Evolutionary conservation across 1,140 invertebrate genomes (phyloP).

Genomic region (Cotesia vestalis): DNA sequence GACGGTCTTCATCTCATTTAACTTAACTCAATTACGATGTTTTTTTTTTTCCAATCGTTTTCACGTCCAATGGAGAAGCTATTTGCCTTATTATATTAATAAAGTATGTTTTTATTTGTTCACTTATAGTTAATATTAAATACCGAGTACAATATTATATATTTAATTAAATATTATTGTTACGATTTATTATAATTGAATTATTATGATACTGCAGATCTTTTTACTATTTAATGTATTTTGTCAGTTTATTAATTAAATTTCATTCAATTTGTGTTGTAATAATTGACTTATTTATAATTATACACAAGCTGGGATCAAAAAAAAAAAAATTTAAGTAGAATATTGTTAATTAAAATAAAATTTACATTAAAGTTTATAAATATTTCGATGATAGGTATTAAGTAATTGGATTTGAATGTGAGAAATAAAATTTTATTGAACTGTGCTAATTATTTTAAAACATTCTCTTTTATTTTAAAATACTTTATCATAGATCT

Average conservation of each 20-base stretch:
- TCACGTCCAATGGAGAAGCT: conserved; percentile 1
- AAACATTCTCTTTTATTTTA: conserved; percentile 12
- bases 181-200: neutral
- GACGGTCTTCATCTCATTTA: conserved; percentile 11
- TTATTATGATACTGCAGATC: neutral
- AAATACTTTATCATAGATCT: conserved; percentile 1
- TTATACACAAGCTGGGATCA: too few species aligned
- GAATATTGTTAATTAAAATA: neutral
- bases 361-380: conserved; percentile 5
- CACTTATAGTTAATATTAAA: conserved; percentile 1
- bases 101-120: conserved; percentile 5
- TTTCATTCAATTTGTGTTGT: too few species aligned
- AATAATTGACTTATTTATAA: too few species aligned
- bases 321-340: too few species aligned
- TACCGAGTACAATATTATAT: neutral
- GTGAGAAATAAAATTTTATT: conserved; percentile 35
- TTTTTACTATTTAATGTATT: too few species aligned
- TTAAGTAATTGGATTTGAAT: neutral
- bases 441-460: conserved; percentile 2
- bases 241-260: too few species aligned
- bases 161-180: neutral
- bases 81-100: conserved; percentile 6
- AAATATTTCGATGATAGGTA: conserved; percentile 12
- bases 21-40: neutral
- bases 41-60: neutral